A percentile compares a stretch with the other conserved stretches of the same genome.
Conservation (phyloP, 2,797 vertebrate species). For the Argya squamiceps region DNA sequence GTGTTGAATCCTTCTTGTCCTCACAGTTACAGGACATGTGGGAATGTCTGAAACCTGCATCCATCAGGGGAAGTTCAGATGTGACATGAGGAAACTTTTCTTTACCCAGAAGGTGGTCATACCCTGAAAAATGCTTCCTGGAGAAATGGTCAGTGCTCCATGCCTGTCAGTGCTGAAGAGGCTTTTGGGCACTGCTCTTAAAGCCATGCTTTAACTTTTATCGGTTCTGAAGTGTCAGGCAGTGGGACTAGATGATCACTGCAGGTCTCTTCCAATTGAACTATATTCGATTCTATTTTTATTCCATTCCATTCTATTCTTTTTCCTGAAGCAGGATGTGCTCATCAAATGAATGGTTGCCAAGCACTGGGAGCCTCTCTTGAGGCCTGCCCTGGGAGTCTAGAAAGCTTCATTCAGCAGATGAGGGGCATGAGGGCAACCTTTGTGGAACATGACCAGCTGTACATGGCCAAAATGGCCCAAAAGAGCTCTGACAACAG, state of each 20-base stretch:
- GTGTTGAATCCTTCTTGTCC: not conserved
- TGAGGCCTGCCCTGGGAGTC: not conserved
- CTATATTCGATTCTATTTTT: not conserved
- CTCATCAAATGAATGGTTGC: not conserved
- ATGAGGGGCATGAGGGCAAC: not conserved
- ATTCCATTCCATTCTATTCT: not conserved
- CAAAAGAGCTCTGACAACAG: not conserved
- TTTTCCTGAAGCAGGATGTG: not conserved
- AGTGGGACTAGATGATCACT: no score
- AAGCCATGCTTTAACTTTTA: not conserved
- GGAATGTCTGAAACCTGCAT: not conserved
- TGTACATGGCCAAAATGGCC: not conserved
- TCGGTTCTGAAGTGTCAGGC: not conserved
- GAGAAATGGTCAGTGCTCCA: not conserved
- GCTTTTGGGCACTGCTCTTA: not conserved
- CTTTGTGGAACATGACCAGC: not conserved
- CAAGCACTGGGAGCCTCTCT: not conserved
- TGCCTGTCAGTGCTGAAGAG: not conserved
- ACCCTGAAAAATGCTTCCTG: not conserved
- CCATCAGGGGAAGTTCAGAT: not conserved
- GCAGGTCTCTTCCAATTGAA: not conserved
- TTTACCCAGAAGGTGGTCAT: not conserved
- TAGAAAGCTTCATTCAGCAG: not conserved
- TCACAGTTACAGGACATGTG: rapidly evolving
- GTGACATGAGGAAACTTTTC: not conserved